Evolutionary conservation across 1,140 invertebrate genomes (phyloP), one percentile per base, ranked within the genome.

Genomic region (Caerostris darwini): DNA sequence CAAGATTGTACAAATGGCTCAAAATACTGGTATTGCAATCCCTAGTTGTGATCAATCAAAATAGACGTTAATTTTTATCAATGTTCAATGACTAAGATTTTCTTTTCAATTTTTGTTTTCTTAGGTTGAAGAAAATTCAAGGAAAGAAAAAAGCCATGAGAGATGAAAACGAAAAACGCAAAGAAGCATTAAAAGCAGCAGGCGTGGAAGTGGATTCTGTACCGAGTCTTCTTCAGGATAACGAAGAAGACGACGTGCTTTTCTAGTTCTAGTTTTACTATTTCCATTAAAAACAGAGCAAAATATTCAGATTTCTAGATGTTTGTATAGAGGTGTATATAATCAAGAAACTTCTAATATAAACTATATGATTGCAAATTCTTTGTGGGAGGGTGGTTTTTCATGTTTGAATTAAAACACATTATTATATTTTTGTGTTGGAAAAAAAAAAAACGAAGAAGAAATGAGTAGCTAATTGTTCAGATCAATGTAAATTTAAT

Each of bases 221-320:
- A 3, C 99, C 98, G 95, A 97, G 99, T 95, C 96, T 99, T 57
- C 98, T 99, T 95, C 98, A 99, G 95, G 81, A 92, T 69, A 98
- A 98, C 61, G 95, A 96, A 59, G 99, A 99, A 96, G 98, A 99
- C 95, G 99, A 99, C 96, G 96, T 99, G 56, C 97, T 99, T 58
- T 99, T 99, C 96, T 99, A 98, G 67, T 77, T 77, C 34, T 77
- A 77, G 4, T 50, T 8, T 77, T 10, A 8, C 50, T 77, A 53
- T 77, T 5, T 7, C 71, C 61, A 17, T 67, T 67, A 67, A 67
- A 67, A 67, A 67, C 14, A 17, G n/a, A 17, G 17, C 17, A 77
- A 77, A 50, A 77, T 77, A 77, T 10, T 77, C 71, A 77, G 71
- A 77, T 77, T 34, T 87, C n/a, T 71, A 50, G 61, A 53, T 87